Base-by-base conservation (phyloP, 2,888 invertebrate species). In the Acronicta leporina region DNA sequence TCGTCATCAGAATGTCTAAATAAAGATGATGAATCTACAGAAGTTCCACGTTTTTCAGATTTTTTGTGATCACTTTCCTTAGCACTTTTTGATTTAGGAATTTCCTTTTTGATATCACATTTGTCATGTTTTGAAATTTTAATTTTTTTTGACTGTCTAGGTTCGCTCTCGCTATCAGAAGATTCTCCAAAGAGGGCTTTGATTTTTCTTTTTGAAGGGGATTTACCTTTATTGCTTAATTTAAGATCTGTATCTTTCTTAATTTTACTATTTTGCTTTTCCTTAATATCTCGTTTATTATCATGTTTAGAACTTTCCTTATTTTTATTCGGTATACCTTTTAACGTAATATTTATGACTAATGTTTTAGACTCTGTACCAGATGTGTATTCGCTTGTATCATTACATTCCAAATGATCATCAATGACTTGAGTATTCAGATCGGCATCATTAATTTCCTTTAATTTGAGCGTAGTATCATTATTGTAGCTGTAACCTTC, bases 111-210 rank as follows among this genome's bases (percentile, higher is more conserved):
- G 44, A 75, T 68, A 53, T 75, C 77, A 46, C 53, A 76, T 61
- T 81, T 77, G 47, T 75, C 55, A 51, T 64, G 64, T 49, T 80
- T 71, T 27, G 68, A 71, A 46, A 75, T 75, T 81, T 89, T 89
- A 5, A 48, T 57, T 79, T 81, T 87, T 83, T 89, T 89, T 8
- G 57, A 40, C 38, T 76, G 67, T 58, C 77, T 75, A 38, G 56
- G 44, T 66, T 92, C 91, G 11, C 66, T 66, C 27, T 94, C 94
- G 68, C 92, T 92, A 6, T 92, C 94, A 1, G 94, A 93, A 7
- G 94, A 94, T 64, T 95, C 95, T 5, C 95, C 95, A 82, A 95
- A 95, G 8, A 95, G 85, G 51, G 88, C 94, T 84, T 94, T 89
- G 15, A 95, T 87, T 89, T 92, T 94, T 81, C 91, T 86, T 84